phyloP scores from a whole-genome alignment of 2,888 invertebrate species.

The Carterocephalus palaemon region DNA sequence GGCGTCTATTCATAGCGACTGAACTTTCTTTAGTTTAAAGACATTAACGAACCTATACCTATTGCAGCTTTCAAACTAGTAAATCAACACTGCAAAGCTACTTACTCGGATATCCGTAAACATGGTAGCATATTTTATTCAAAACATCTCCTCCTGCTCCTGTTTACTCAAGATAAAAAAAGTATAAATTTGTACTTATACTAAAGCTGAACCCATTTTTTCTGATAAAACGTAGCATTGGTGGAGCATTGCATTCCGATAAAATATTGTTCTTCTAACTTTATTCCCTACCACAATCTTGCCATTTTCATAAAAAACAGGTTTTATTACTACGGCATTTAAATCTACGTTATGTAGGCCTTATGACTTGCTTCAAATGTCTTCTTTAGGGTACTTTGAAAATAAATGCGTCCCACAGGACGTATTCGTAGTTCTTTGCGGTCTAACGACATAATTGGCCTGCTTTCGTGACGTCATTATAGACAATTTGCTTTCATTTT shows the following conservation, averaged over 20 bases:
- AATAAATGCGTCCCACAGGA: conserved; percentile 45
- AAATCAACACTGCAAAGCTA: neutral
- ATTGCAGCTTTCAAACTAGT: neutral
- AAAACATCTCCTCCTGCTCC: too few species aligned
- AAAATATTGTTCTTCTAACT: too few species aligned
- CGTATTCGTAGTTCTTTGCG: conserved; percentile 44
- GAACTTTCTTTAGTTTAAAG: too few species aligned
- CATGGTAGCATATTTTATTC: too few species aligned
- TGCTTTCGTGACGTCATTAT: conserved; percentile 32
- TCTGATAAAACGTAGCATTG: too few species aligned
- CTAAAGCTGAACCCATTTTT: too few species aligned
- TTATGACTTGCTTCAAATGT: conserved; percentile 30
- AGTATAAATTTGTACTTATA: too few species aligned
- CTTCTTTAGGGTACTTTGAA: conserved; percentile 35
- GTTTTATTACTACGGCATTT: conserved; percentile 8
- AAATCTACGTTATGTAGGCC: conserved; percentile 1
- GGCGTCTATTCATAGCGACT: too few species aligned
- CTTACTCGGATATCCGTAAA: too few species aligned
- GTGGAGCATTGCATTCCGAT: too few species aligned
- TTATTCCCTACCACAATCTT: neutral
- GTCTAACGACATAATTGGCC: conserved; percentile 54
- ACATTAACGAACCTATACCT: too few species aligned
- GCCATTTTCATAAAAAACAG: conserved; percentile 1
- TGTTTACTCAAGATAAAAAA: too few species aligned
- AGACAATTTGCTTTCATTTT: neutral